Evolutionary conservation across 2,888 invertebrate genomes (phyloP), one percentile per base, ranked within the genome.

Genomic region (Enchytraeus crypticus): DNA sequence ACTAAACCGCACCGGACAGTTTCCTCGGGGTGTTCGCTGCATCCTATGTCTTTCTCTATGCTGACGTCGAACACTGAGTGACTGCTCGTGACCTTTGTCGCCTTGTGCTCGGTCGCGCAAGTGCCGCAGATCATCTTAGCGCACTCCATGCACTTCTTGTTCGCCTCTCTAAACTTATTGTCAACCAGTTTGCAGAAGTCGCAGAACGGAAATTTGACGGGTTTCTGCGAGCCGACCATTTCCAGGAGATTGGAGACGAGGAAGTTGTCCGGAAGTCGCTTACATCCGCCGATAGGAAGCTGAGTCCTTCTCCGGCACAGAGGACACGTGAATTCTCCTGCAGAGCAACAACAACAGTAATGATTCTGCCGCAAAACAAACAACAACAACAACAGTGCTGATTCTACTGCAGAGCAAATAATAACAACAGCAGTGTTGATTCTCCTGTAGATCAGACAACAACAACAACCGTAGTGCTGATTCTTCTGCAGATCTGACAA

Each of bases 191-290:
- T 77, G 68, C 79, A 79, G 63, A 79, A 77, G 69, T 79, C 78
- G 68, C 79, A 79, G 67, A 75, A 77, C 8, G 78, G 75, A 64
- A 73, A 77, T 71, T 75, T 74, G 57, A 77, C 76, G 5, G 77
- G 77, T 29, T 71, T 71, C 66, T 77, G 76, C 34, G 77, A 67
- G 14, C 71, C 71, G 23, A 78, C 72, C 46, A 76, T 68, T 63
- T 79, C 79, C 33, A 74, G 71, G 30, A 80, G 72, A 67, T 75
- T 78, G 56, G 77, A 76, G 43, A 80, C 77, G 59, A 80, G 71
- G 66, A 80, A 80, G 70, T 80, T 80, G 68, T 80, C 79, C 1
- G 79, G 79, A 51, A 80, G 74, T 67, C 78, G 78, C 69, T 78
- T 78, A 23, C 79, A 79, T 47, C 79, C 79, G 11, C 79, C 79